These are phyloP conservation scores for Lasioglossum calceatum DNA, from an alignment of 2,888 invertebrate species.

Conservation along the genomic window DNA sequence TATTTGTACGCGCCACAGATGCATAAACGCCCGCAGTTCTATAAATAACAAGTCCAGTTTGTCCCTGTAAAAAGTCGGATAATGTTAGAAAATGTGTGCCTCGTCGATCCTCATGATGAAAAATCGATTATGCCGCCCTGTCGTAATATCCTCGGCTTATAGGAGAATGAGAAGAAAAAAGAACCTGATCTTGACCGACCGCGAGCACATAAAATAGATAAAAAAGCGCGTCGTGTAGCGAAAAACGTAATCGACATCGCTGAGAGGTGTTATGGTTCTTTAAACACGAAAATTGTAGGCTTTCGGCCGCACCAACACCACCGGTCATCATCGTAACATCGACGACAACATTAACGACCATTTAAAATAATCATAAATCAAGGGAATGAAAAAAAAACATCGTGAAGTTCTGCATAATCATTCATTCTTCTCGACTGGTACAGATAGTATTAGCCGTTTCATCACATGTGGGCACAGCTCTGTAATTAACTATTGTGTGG, in stretches of 20 bases:
- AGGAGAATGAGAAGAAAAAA: constrained; percentile 10
- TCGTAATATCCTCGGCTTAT: not conserved
- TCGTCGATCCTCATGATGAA: not conserved
- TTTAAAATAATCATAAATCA: constrained; percentile 3
- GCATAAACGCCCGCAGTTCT: not conserved
- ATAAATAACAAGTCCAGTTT: not conserved
- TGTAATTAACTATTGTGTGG: not conserved
- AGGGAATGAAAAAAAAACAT: not conserved
- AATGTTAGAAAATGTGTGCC: not conserved
- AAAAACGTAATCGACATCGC: constrained; percentile 20
- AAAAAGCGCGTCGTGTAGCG: not conserved
- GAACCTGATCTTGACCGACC: constrained; percentile 14
- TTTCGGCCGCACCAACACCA: not conserved
- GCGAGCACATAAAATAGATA: constrained; percentile 6
- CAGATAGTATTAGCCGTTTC: not conserved
- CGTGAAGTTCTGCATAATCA: not conserved
- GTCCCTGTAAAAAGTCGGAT: not conserved
- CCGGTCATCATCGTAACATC: not conserved
- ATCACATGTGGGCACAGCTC: not conserved
- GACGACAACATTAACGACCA: not conserved
- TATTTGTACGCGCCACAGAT: not conserved
- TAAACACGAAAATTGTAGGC: constrained; percentile 29
- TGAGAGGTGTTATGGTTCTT: constrained; percentile 34
- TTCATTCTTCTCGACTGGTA: not conserved
- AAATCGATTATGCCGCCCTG: not conserved